These are phyloP conservation scores for Ecliptopera silaceata DNA, from an alignment of 2,888 invertebrate genomes.

Conservation along the genomic window DNA sequence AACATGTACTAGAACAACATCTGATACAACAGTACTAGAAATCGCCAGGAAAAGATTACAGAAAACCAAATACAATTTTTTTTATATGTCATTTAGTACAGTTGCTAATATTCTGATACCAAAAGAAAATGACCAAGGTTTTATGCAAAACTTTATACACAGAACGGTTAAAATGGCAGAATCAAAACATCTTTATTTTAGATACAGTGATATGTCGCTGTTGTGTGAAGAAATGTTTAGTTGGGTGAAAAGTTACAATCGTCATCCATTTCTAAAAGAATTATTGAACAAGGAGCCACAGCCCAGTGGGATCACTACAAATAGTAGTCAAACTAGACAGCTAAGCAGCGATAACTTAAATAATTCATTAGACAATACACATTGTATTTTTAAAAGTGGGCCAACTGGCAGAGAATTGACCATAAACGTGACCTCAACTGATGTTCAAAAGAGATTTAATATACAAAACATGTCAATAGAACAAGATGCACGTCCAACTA, in stretches of 20 bases:
- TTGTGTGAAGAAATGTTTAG: conserved; percentile 45
- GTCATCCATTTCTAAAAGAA: neutral
- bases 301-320: neutral
- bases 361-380: neutral
- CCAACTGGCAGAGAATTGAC: neutral
- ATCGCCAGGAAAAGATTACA: conserved; percentile 29
- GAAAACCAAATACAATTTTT: conserved; percentile 42
- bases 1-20: conserved; percentile 7
- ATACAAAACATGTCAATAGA: neutral
- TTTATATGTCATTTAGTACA: conserved; percentile 45
- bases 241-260: conserved; percentile 44
- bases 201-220: conserved; percentile 21
- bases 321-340: neutral
- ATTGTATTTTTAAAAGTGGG: conserved; percentile 3
- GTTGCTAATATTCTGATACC: conserved; percentile 47
- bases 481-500: neutral
- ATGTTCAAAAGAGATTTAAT: neutral
- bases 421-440: neutral
- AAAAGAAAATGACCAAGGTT: conserved; percentile 42
- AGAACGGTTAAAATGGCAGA: conserved; percentile 39
- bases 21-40: conserved; percentile 12
- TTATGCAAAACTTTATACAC: conserved; percentile 43
- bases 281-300: neutral
- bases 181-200: conserved; percentile 9
- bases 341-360: neutral